Conservation (phyloP, 2,113 vertebrate genomes). For the Odontesthes bonariensis region DNA sequence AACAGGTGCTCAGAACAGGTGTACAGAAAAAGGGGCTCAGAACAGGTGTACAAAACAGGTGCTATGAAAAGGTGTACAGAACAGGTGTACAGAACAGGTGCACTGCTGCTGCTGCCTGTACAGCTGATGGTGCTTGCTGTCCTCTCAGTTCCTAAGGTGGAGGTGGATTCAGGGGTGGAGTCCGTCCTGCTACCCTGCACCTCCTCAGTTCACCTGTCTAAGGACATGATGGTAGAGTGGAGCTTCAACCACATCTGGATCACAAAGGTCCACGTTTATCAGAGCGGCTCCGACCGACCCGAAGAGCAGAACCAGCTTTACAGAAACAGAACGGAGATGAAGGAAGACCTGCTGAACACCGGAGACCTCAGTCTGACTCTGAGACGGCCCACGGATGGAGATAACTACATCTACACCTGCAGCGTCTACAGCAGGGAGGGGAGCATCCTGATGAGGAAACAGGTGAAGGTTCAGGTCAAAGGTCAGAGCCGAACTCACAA, state of each 20-base stretch:
- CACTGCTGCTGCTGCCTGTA: not conserved
- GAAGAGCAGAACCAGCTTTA: not conserved
- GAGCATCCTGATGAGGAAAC: not conserved
- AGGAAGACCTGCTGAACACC: not conserved
- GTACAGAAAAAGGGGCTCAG: no score
- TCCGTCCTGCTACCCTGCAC: not conserved
- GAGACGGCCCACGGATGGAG: not conserved
- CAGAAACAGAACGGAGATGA: not conserved
- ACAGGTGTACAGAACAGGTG: no score
- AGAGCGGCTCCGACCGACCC: not conserved
- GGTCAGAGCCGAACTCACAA: not conserved
- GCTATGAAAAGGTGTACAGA: no score
- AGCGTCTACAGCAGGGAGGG: not conserved
- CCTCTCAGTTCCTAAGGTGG: not conserved
- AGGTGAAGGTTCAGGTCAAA: not conserved
- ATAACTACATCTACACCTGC: not conserved
- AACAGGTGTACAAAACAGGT: no score
- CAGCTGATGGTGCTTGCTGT: not conserved
- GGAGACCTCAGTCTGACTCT: not conserved
- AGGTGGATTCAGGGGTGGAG: conserved; percentile 17
- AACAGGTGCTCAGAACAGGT: no score
- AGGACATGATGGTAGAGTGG: not conserved
- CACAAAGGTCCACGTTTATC: not conserved
- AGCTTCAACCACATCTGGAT: not conserved
- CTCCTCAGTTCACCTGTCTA: not conserved